Evolutionary conservation across 2,797 vertebrate genomes (phyloP).

Genomic region (Ceyx erithaca): DNA sequence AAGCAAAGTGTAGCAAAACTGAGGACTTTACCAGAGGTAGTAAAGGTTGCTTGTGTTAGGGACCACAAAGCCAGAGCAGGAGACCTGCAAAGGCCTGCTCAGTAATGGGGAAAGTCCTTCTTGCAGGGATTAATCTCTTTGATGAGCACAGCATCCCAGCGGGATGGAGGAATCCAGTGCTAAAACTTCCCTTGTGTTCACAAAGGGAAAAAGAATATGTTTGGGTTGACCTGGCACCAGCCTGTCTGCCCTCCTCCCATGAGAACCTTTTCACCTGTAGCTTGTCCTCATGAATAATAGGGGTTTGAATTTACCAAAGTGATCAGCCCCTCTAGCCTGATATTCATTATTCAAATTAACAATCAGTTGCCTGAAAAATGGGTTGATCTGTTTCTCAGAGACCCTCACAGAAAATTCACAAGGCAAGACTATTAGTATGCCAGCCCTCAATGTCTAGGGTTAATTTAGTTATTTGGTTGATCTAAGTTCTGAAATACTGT

Average conservation of each 20-base stretch:
- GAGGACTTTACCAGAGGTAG: neutral
- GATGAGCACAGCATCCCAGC: neutral
- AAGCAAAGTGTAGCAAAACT: neutral
- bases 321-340: constrained; percentile 69
- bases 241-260: neutral
- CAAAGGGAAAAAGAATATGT: neutral
- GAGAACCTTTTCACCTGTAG: constrained; percentile 57
- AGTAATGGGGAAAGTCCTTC: neutral
- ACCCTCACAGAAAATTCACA: constrained; percentile 70
- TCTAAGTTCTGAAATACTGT: constrained; percentile 76
- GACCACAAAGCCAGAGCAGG: neutral
- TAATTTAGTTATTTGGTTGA: constrained; percentile 72
- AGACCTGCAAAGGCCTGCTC: neutral
- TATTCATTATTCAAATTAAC: constrained; percentile 90
- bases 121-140: neutral
- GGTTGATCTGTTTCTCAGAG: constrained; percentile 85
- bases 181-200: neutral
- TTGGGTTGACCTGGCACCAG: neutral
- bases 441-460: constrained; percentile 77
- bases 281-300: constrained; percentile 63
- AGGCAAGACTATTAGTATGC: constrained; percentile 83
- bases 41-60: neutral
- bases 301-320: constrained; percentile 82
- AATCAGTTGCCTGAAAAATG: constrained; percentile 84
- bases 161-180: neutral